phyloP scores from a whole-genome alignment of 2,888 invertebrate genomes.

The Apantesis nais region DNA sequence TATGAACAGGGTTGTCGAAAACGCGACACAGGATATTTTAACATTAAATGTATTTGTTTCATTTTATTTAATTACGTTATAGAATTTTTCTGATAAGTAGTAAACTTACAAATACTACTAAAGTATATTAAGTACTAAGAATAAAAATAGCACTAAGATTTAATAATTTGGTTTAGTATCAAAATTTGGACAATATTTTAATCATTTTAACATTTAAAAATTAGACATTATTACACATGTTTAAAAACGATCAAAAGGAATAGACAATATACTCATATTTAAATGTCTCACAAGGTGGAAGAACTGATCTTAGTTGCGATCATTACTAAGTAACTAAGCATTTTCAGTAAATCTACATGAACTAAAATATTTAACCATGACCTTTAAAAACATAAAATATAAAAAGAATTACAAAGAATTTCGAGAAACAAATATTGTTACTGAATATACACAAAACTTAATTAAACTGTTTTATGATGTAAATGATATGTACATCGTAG shows the following conservation, averaged over 20 bases:
- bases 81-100: no score
- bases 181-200: no score
- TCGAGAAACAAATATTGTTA: constrained; percentile 7
- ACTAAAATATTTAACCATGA: neutral
- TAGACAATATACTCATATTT: no score
- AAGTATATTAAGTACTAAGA: neutral
- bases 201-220: no score
- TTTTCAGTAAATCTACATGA: neutral
- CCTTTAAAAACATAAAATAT: neutral
- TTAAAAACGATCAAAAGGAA: no score
- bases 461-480: constrained; percentile 36
- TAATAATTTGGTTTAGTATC: no score
- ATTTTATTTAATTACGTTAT: neutral
- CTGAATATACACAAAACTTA: constrained; percentile 26
- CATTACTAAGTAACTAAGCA: neutral
- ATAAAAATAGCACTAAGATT: no score
- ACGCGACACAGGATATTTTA: neutral
- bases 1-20: neutral
- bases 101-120: neutral
- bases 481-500: constrained; percentile 34
- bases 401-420: neutral
- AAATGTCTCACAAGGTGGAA: no score
- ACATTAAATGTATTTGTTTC: neutral
- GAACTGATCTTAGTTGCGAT: no score
- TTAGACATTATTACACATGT: no score